phyloP scores from a whole-genome alignment of 2,797 vertebrate species.

The Crocodylus rhombifer region DNA sequence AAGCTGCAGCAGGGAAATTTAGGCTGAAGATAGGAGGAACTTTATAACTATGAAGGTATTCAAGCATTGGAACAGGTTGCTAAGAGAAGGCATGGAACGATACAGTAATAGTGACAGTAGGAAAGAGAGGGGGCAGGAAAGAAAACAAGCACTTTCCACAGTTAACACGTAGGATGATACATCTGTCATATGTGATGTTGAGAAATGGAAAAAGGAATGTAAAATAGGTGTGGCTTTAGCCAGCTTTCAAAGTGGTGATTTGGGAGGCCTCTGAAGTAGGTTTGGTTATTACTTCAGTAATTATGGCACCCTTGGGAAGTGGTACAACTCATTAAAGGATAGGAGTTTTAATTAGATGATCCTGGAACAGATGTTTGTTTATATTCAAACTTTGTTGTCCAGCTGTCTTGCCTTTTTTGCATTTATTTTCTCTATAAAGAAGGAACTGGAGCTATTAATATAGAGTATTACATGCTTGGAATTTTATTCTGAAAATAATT shows the following conservation, averaged over 20 bases:
- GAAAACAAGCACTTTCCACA: too few relatives aligned
- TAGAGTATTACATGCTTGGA: background rate
- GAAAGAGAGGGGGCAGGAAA: too few relatives aligned
- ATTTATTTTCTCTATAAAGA: background rate
- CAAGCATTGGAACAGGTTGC: too few relatives aligned
- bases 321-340: background rate
- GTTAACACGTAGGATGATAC: too few relatives aligned
- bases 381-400: background rate
- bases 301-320: background rate
- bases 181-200: background rate
- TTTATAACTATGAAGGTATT: too few relatives aligned
- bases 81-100: too few relatives aligned
- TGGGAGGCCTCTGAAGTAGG: background rate
- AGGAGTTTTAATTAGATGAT: background rate
- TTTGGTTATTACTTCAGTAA: background rate
- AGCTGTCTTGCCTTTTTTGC: background rate
- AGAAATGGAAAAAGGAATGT: background rate
- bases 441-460: background rate
- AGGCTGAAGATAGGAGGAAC: too few relatives aligned
- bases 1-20: too few relatives aligned
- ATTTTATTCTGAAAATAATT: background rate
- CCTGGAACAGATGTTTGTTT: background rate
- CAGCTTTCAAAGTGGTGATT: background rate
- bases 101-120: too few relatives aligned
- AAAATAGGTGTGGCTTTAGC: background rate